Conservation (phyloP, 2,797 vertebrate genomes). For the Tapirus indicus region DNA sequence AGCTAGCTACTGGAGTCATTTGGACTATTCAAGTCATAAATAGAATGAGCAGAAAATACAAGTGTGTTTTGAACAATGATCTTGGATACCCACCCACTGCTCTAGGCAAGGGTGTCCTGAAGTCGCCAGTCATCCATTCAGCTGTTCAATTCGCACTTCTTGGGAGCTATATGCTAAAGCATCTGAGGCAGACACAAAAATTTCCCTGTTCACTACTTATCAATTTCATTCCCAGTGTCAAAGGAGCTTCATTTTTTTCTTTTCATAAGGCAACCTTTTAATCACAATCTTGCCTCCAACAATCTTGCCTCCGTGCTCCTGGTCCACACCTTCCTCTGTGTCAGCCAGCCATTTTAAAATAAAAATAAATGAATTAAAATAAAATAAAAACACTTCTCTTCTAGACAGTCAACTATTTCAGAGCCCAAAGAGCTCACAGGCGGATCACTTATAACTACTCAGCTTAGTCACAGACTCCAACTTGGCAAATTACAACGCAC, state of each 20-base stretch:
- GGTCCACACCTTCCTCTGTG: neutral
- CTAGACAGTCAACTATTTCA: neutral
- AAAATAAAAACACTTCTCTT: neutral
- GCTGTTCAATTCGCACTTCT: neutral
- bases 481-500: neutral
- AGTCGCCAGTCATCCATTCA: neutral
- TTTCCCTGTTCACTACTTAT: neutral
- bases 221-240: slow-evolving; percentile 27
- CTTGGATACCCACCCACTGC: neutral
- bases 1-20: neutral
- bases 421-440: neutral
- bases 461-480: neutral
- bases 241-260: neutral
- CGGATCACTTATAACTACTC: neutral
- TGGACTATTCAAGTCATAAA: neutral
- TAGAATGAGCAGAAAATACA: slow-evolving; percentile 26
- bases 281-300: neutral
- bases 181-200: neutral
- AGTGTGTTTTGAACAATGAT: neutral
- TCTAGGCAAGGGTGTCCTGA: neutral
- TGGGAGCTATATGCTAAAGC: neutral
- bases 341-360: slow-evolving; percentile 23
- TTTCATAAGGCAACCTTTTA: neutral
- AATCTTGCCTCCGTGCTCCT: neutral
- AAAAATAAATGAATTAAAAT: slow-evolving; percentile 40